A percentile compares a stretch with the other conserved stretches of the same genome.
phyloP scores from a whole-genome alignment of 2,888 invertebrate genomes.

The Bimastos eiseni region DNA sequence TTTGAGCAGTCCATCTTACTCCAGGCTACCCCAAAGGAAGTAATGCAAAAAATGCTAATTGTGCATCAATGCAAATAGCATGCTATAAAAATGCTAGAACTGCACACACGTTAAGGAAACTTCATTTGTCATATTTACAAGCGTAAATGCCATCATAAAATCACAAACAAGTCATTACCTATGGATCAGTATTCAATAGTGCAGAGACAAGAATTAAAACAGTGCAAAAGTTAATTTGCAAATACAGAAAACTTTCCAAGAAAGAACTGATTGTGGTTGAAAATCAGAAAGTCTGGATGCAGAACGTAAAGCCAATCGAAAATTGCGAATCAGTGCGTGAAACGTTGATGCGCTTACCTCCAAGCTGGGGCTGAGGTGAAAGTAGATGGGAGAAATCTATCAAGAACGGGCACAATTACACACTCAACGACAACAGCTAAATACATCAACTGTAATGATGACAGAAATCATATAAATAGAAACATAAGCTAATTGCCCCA shows the following conservation, averaged over 20 bases:
- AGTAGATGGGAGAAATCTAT: slow-evolving; percentile 17
- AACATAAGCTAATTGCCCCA: background rate
- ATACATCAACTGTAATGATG: background rate
- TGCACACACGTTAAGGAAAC: background rate
- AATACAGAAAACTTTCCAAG: background rate
- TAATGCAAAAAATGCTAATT: background rate
- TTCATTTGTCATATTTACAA: background rate
- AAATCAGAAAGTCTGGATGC: background rate
- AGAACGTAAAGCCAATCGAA: background rate
- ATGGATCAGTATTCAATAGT: background rate
- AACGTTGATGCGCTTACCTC: background rate
- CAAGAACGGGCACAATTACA: slow-evolving; percentile 14
- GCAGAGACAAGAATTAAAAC: background rate
- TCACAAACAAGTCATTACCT: background rate
- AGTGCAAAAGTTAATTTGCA: background rate
- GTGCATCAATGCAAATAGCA: background rate
- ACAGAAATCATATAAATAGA: background rate
- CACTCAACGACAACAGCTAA: background rate
- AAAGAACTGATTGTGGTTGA: background rate
- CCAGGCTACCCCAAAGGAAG: background rate
- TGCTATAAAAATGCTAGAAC: background rate
- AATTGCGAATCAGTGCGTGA: background rate
- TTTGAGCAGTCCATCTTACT: background rate
- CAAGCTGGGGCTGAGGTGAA: background rate
- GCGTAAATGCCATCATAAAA: background rate